Evolutionary conservation across 2,888 invertebrate genomes (phyloP), one percentile per base, ranked within the genome.

Genomic region (Cylindroiulus punctatus): DNA sequence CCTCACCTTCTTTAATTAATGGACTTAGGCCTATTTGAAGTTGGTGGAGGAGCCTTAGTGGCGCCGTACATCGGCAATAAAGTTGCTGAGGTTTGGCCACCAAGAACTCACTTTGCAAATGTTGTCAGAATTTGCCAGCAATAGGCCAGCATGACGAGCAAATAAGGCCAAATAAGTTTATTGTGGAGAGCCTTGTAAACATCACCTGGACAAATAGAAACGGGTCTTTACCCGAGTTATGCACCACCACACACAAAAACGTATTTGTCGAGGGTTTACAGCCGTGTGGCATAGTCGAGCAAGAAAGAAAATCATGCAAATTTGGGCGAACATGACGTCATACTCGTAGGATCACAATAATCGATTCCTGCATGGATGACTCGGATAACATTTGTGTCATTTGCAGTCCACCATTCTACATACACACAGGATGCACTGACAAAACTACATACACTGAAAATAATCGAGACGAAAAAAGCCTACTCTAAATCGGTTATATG

Each of bases 191-290:
- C 0, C 65, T 65, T 65, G 65, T 65, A 65, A 65, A 65, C 65
- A 65, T 65, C 65, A 65, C 65, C 65, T 65, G 65, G 26, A 65
- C 65, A 65, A 65, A 65, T 65, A 65, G 65, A 65, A 65, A 65
- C 65, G 65, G 65, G 65, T 65, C 65, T 65, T 47, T 65, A 22
- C 65, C 65, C 65, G 26, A 65, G 65, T 65, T 65, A 65, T 65
- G 22, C 65, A 26, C 65, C 65, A 22, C 65, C 65, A 7, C 36
- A 36, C n/a, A 57, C 57, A 65, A 22, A 65, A 65, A 65, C 65
- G 26, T 65, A 65, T 65, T 65, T 65, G 65, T 26, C 26, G 26
- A 65, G 65, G 65, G 65, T 65, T 65, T 65, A 65, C 65, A 26
- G 65, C 65, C 65, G 65, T 65, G 65, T 26, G 65, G 65, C 26